A percentile compares a stretch with the other conserved stretches of the same genome.
phyloP scores from a whole-genome alignment of 2,888 invertebrate species.

The Strigamia crassipes region DNA sequence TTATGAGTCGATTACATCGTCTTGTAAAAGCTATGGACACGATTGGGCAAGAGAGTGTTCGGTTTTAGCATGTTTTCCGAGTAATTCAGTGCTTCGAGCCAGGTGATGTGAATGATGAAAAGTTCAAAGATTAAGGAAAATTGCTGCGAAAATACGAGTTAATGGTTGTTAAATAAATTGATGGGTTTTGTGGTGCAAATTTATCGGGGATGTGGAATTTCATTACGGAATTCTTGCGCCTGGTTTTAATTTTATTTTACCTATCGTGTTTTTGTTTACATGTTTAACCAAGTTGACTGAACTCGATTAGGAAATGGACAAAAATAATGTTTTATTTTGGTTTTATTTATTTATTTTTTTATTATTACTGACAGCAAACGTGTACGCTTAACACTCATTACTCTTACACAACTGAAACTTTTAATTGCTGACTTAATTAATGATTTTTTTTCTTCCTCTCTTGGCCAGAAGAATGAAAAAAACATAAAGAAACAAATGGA shows the following conservation, averaged over 20 bases:
- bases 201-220: neutral
- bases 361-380: neutral
- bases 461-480: neutral
- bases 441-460: neutral
- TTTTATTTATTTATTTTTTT: neutral
- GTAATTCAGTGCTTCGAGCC: too few species aligned
- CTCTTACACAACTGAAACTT: neutral
- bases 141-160: neutral
- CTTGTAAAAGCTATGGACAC: neutral
- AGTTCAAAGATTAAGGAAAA: neutral
- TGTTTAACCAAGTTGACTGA: too few species aligned
- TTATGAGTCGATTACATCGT: conserved; percentile 10
- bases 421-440: neutral
- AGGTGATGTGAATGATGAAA: too few species aligned
- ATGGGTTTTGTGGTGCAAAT: neutral
- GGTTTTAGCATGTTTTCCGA: neutral
- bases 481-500: neutral
- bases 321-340: neutral
- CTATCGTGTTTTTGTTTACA: too few species aligned
- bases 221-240: neutral
- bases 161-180: neutral
- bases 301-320: neutral
- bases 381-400: neutral
- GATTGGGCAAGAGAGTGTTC: neutral
- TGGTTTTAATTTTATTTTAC: neutral